Evolutionary conservation across 2,888 invertebrate species (phyloP).

Genomic region (Eilema sororculum): DNA sequence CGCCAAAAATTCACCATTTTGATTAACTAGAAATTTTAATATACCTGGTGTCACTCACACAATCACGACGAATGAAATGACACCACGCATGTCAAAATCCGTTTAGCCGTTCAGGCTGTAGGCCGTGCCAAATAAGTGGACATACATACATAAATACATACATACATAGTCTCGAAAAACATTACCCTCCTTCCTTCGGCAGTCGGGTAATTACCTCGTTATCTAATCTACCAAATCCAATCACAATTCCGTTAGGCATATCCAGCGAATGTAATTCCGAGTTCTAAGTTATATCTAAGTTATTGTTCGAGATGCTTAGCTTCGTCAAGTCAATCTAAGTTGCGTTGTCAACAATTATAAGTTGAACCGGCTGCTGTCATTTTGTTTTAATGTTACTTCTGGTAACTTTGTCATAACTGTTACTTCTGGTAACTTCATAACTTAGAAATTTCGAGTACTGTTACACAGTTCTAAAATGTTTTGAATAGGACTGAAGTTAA

Average conservation of each 20-base stretch:
- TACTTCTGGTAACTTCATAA: constrained; percentile 52
- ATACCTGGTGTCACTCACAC: too few species aligned
- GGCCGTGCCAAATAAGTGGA: too few species aligned
- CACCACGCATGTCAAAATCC: too few species aligned
- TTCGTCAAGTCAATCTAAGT: constrained; percentile 74
- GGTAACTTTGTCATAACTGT: constrained; percentile 46
- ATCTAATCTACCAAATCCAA: neutral
- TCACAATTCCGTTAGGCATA: constrained; percentile 29
- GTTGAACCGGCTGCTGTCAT: constrained; percentile 56
- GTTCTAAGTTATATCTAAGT: constrained; percentile 59
- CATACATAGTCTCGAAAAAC: too few species aligned
- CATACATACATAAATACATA: too few species aligned
- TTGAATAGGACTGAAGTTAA: constrained; percentile 14
- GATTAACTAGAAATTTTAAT: too few species aligned
- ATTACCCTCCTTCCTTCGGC: too few species aligned
- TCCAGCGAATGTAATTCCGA: constrained; percentile 42
- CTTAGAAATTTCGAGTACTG: constrained; percentile 38
- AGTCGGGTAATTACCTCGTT: neutral
- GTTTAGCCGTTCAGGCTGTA: too few species aligned
- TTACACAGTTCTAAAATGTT: constrained; percentile 28
- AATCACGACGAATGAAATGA: too few species aligned
- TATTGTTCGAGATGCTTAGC: constrained; percentile 65
- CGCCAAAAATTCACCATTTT: too few species aligned
- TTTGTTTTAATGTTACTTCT: constrained; percentile 60
- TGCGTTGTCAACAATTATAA: constrained; percentile 72